Conservation (phyloP, 2,888 invertebrate species). For the Drosophila buzzatii region DNA sequence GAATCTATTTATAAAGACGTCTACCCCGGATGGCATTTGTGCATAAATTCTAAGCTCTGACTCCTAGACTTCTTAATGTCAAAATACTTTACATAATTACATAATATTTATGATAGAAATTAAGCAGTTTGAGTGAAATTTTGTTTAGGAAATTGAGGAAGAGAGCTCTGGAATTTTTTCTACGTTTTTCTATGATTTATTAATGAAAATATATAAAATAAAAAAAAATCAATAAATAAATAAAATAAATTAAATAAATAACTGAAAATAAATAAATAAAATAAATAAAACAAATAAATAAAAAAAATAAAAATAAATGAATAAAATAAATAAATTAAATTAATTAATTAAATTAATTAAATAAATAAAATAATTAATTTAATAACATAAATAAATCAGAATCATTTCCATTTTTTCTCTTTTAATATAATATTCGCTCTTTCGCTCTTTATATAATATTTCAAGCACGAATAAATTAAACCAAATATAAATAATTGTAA, state of each 20-base stretch:
- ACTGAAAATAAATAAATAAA: too few species aligned
- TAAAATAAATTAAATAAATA: too few species aligned
- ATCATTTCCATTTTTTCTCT: background rate
- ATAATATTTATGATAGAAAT: background rate
- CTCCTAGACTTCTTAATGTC: background rate
- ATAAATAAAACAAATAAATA: too few species aligned
- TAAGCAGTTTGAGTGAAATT: background rate
- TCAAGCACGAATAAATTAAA: background rate
- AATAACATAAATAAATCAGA: too few species aligned
- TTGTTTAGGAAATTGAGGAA: background rate
- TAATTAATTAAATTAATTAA: too few species aligned
- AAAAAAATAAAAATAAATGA: too few species aligned
- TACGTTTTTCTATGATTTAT: background rate
- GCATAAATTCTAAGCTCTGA: background rate
- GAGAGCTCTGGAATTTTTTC: background rate
- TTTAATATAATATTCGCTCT: background rate
- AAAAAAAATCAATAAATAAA: too few species aligned
- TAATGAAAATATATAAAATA: too few species aligned
- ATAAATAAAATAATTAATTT: too few species aligned
- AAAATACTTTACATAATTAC: background rate
- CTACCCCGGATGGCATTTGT: constrained; percentile 19
- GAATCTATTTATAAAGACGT: constrained; percentile 13
- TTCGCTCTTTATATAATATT: background rate
- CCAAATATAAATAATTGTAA: background rate
- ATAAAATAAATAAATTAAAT: too few species aligned